phyloP scores from a whole-genome alignment of 1,140 invertebrate genomes.

The Aporrectodea caliginosa region DNA sequence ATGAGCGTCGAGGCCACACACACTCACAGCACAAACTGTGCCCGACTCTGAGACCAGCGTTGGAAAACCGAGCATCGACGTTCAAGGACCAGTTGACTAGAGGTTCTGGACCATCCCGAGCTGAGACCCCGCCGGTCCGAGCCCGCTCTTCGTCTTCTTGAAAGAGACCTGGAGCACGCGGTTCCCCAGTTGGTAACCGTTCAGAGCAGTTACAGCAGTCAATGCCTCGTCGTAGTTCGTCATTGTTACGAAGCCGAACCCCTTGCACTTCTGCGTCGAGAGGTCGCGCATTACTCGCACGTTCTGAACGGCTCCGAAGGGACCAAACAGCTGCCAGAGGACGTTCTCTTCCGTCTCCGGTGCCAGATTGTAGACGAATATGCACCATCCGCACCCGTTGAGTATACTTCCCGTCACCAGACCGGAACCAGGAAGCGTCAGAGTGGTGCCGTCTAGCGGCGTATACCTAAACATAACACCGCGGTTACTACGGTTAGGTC shows the following conservation, averaged over 20 bases:
- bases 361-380: conserved; percentile 97
- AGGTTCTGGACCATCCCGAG: background rate
- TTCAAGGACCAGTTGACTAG: background rate
- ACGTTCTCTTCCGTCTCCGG: conserved; percentile 98
- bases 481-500: no score
- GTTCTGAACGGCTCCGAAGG: conserved; percentile 96
- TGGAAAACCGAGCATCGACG: background rate
- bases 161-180: conserved; percentile 97
- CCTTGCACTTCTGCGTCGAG: conserved; percentile 98
- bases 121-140: no score
- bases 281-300: conserved; percentile 93
- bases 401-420: conserved; percentile 39
- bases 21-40: background rate
- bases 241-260: conserved; percentile 99
- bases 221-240: conserved; percentile 98
- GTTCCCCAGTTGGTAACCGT: conserved; percentile 95
- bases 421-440: background rate
- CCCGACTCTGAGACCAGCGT: no score
- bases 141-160: conserved; percentile 44
- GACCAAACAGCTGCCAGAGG: conserved; percentile 97
- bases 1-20: background rate
- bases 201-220: conserved; percentile 93
- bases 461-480: no score
- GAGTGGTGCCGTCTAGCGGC: background rate
- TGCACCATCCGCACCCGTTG: conserved; percentile 73